These are phyloP conservation scores for Paratrypauchen microcephalus DNA, from an alignment of 2,797 vertebrate genomes.

Conservation along the genomic window DNA sequence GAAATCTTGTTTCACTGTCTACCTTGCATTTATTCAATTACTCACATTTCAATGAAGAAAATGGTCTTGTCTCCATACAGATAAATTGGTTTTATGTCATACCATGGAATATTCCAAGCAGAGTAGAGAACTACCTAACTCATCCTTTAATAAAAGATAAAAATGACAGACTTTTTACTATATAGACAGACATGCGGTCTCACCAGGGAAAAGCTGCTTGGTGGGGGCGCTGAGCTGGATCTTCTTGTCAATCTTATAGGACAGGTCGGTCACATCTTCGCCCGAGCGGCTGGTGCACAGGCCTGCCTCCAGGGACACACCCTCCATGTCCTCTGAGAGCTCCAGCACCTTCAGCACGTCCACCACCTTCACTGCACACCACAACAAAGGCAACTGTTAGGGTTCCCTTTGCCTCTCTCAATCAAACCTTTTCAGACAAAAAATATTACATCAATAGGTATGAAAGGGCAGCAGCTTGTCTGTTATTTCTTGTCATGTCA, in stretches of 20 bases:
- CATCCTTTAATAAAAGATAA: no score
- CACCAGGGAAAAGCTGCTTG: constrained; percentile 84
- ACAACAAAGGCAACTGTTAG: background rate
- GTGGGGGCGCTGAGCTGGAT: constrained; percentile 82
- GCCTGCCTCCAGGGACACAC: constrained; percentile 80
- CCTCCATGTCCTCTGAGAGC: constrained; percentile 77
- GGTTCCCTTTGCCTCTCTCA: no score
- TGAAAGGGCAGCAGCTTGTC: no score
- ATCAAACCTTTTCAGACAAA: background rate
- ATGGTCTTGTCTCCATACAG: no score
- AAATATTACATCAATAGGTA: background rate
- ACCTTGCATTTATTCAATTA: no score
- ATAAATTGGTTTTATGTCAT: no score
- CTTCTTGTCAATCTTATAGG: constrained; percentile 81
- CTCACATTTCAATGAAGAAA: no score
- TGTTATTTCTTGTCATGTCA: no score
- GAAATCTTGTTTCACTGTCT: no score
- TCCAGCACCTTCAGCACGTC: constrained; percentile 83
- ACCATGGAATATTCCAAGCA: no score
- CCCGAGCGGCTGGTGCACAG: constrained; percentile 80
- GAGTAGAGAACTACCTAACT: no score
- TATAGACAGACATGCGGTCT: background rate
- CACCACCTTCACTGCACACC: constrained; percentile 62
- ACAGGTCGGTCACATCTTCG: constrained; percentile 77
- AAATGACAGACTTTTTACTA: no score